Evolutionary conservation across 2,113 vertebrate genomes (phyloP), one percentile per base, ranked within the genome.

Genomic region (Uria lomvia): DNA sequence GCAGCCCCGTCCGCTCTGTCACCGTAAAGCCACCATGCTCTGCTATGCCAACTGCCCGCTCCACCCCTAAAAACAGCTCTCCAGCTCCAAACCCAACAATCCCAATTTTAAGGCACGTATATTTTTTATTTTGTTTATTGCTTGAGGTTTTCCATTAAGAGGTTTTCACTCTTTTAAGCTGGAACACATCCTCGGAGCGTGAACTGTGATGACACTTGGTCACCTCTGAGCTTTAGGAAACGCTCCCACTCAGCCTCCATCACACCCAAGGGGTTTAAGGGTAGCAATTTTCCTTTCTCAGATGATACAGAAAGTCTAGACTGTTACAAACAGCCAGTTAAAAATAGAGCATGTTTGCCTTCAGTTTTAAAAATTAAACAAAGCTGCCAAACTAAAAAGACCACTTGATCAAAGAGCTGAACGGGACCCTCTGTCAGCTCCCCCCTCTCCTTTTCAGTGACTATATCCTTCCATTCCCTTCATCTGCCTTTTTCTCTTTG

Each of bases 21-120:
- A 50, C 72, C 11, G 0, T 4, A 23, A 53, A 79, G 4, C 49
- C 59, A 17, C 77, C 29, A 0, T 1, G 8, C 8, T 0, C 50
- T 5, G 36, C 65, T 27, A 30, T 24, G 15, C 45, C 60, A n/a
- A 22, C 40, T 21, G 19, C 63, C 40, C 38, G 6, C 5, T 2
- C 40, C 60, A 3, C 34, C 6, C 1, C 53, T 14, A 24, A 26
- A 70, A 15, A 5, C 72, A 81, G 36, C 42, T 38, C 55, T 45
- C 73, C 7, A 15, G 6, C 60, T 30, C 11, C 2, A 4, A 70
- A 14, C 49, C 43, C 5, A 59, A 50, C 49, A 45, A 38, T 3
- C 65, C 47, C 52, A 19, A 7, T 17, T 59, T 75, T 12, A 63
- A 56, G 40, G 66, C 43, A 71, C 5, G 9, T 6, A 18, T 21